Evolutionary conservation across 2,888 invertebrate species (phyloP).

Genomic region (Melinaea marsaeus): DNA sequence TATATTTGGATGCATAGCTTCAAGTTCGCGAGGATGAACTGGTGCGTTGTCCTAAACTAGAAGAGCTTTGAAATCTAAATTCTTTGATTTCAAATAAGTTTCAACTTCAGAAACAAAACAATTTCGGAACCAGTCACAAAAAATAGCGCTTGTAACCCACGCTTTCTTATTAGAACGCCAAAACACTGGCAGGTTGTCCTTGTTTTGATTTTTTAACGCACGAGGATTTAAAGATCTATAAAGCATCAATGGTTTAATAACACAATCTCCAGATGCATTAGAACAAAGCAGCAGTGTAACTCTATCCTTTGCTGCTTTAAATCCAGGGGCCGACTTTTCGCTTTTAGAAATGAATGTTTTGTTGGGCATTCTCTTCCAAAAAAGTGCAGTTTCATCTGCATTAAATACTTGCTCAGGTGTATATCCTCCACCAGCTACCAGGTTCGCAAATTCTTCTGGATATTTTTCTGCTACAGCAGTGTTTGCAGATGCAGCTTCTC

Average conservation of each 20-base stretch:
- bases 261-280: slow-evolving; percentile 33
- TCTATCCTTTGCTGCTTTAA: slow-evolving; percentile 36
- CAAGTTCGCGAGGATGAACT: too few relatives aligned
- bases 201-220: slow-evolving; percentile 32
- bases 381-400: slow-evolving; percentile 34
- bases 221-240: slow-evolving; percentile 33
- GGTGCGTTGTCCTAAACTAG: too few relatives aligned
- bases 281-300: slow-evolving; percentile 33
- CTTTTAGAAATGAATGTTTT: slow-evolving; percentile 35
- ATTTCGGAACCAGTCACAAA: slow-evolving; percentile 36
- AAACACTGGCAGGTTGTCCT: slow-evolving; percentile 32
- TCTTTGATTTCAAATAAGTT: slow-evolving; percentile 16
- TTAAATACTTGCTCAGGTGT: slow-evolving; percentile 36
- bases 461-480: slow-evolving; percentile 34
- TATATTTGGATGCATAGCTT: too few relatives aligned
- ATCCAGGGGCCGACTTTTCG: slow-evolving; percentile 31
- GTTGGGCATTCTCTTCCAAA: slow-evolving; percentile 36
- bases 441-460: slow-evolving; percentile 34
- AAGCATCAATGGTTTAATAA: slow-evolving; percentile 32
- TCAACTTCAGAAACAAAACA: slow-evolving; percentile 36
- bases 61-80: too few relatives aligned
- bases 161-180: slow-evolving; percentile 39
- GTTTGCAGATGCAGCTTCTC: slow-evolving; percentile 34
- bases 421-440: slow-evolving; percentile 30
- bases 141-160: slow-evolving; percentile 36